Evolutionary conservation across 2,888 invertebrate genomes (phyloP).

Genomic region (Margaritifera margaritifera): DNA sequence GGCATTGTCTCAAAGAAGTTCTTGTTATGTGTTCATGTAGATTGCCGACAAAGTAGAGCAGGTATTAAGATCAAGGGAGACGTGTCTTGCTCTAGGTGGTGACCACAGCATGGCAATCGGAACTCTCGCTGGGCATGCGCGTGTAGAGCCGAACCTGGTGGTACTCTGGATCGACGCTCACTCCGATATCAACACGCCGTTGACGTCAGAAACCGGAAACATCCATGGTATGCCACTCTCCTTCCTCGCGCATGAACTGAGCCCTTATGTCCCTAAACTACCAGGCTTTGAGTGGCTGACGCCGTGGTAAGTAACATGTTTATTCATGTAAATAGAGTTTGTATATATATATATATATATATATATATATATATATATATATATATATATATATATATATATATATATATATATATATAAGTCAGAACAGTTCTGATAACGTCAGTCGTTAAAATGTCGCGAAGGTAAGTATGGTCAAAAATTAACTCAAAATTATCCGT

Average conservation of each 20-base stretch:
- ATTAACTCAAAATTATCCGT: too few relatives aligned
- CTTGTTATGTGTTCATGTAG: slow-evolving; percentile 7
- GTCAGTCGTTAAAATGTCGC: too few relatives aligned
- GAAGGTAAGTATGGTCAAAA: too few relatives aligned
- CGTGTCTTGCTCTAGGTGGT: slow-evolving; percentile 84
- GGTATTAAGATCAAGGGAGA: slow-evolving; percentile 46
- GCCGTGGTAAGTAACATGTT: slow-evolving; percentile 77
- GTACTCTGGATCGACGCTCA: slow-evolving; percentile 94
- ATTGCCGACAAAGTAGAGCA: slow-evolving; percentile 56
- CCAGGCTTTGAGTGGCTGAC: slow-evolving; percentile 87
- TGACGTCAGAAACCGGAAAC: slow-evolving; percentile 86
- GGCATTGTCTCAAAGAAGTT: too few relatives aligned
- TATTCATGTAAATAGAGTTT: too few relatives aligned
- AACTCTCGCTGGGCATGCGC: slow-evolving; percentile 64
- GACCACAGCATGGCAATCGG: slow-evolving; percentile 92
- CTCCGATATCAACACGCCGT: slow-evolving; percentile 92
- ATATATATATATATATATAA: too few relatives aligned
- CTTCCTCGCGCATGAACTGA: slow-evolving; percentile 82
- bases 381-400: too few relatives aligned
- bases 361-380: too few relatives aligned
- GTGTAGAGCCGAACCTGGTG: slow-evolving; percentile 79
- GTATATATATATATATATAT: too few relatives aligned
- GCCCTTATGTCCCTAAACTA: slow-evolving; percentile 82
- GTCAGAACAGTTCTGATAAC: too few relatives aligned
- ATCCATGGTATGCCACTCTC: slow-evolving; percentile 87